These are phyloP conservation scores for Hypomesus transpacificus DNA, from an alignment of 2,113 vertebrate species.

Conservation along the genomic window DNA sequence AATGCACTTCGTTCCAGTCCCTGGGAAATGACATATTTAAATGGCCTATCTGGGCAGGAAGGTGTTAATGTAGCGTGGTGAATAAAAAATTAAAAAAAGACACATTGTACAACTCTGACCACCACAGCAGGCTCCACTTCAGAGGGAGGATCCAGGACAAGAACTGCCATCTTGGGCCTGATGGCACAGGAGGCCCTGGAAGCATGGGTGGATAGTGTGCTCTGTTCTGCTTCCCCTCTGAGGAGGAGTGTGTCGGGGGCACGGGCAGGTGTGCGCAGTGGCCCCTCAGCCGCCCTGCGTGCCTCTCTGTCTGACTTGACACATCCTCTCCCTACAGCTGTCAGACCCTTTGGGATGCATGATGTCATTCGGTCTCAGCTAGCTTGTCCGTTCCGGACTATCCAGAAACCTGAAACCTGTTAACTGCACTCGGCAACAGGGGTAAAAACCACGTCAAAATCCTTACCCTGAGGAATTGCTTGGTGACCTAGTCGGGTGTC, in stretches of 20 bases:
- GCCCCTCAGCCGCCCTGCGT: constrained; percentile 20
- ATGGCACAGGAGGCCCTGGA: neutral
- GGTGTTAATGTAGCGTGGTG: neutral
- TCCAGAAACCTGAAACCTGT: too few relatives aligned
- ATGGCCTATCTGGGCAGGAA: neutral
- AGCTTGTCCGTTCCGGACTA: constrained; percentile 23
- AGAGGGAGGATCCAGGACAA: too few relatives aligned
- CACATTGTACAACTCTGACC: neutral
- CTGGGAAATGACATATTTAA: neutral
- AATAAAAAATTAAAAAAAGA: neutral
- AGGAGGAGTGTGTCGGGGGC: neutral
- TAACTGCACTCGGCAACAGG: too few relatives aligned
- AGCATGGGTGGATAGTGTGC: neutral
- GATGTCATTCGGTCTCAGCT: constrained; percentile 40
- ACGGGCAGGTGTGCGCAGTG: constrained; percentile 12
- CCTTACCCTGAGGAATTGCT: too few relatives aligned
- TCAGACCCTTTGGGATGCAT: constrained; percentile 57
- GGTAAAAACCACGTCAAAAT: too few relatives aligned
- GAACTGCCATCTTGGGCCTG: neutral
- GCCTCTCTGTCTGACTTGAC: constrained; percentile 46
- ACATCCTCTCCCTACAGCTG: constrained; percentile 61
- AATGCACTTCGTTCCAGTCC: neutral
- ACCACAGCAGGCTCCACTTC: neutral
- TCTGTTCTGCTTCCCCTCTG: neutral
- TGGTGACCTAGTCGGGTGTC: too few relatives aligned